phyloP scores from a whole-genome alignment of 2,113 vertebrate species.

The Rhadina sibilatrix region DNA sequence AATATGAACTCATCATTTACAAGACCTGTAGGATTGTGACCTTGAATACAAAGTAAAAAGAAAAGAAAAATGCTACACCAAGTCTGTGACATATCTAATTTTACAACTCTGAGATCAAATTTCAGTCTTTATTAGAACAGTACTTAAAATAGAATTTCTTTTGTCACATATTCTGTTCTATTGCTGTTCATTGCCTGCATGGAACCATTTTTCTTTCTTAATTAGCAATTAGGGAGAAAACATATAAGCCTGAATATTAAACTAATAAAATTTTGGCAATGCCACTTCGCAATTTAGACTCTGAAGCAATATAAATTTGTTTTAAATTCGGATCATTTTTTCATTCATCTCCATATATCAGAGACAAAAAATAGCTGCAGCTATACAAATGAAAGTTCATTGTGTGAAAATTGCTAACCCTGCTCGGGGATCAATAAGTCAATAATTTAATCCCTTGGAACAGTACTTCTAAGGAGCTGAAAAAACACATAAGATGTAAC shows the following conservation, averaged over 20 bases:
- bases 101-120: neutral
- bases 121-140: neutral
- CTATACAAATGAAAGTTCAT: neutral
- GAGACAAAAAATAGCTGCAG: neutral
- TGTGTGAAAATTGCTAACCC: neutral
- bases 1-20: neutral
- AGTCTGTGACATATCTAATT: neutral
- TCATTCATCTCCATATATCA: neutral
- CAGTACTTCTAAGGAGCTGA: neutral
- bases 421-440: neutral
- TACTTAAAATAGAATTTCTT: neutral
- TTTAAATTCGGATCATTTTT: neutral
- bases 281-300: neutral
- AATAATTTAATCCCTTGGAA: neutral
- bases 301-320: neutral
- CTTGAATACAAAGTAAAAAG: neutral
- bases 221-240: neutral
- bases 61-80: neutral
- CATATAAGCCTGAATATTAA: neutral
- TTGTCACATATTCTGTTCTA: neutral
- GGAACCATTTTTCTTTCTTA: neutral
- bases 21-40: neutral
- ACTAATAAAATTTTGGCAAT: neutral
- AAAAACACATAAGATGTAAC: neutral
- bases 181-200: neutral